Evolutionary conservation across 2,888 invertebrate species (phyloP).

Genomic region (Sinodicranocentrus sp.): DNA sequence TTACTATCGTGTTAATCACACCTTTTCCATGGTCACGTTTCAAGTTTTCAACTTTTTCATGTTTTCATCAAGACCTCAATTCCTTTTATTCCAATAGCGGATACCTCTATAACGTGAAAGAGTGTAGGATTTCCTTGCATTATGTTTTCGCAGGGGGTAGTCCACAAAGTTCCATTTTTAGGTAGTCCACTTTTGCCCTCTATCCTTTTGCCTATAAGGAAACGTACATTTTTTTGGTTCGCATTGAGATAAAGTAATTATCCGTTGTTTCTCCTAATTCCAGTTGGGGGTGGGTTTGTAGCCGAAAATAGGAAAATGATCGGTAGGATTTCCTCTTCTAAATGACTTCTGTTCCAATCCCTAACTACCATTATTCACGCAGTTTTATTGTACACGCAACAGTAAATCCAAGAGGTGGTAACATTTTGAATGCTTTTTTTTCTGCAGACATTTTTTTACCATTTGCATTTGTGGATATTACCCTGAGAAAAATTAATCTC

Average conservation of each 20-base stretch:
- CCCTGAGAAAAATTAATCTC: constrained; percentile 1
- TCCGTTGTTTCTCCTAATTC: constrained; percentile 13
- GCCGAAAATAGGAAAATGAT: constrained; percentile 63
- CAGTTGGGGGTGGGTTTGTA: not conserved
- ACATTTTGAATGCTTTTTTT: no score
- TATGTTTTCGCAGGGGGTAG: no score
- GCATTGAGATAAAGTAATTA: constrained; percentile 51
- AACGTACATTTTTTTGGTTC: not conserved
- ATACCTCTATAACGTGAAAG: no score
- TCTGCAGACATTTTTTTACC: no score
- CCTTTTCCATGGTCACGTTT: constrained; percentile 58
- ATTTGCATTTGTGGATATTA: no score
- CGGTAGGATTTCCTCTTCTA: constrained; percentile 61
- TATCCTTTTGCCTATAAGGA: not conserved
- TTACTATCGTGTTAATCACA: constrained; percentile 61
- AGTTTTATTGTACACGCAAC: constrained; percentile 35
- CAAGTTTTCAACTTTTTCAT: constrained; percentile 34
- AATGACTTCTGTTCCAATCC: constrained; percentile 50
- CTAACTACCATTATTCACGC: constrained; percentile 64
- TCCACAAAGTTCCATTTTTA: no score
- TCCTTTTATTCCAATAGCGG: constrained; percentile 16
- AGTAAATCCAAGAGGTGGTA: not conserved
- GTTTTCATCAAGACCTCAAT: not conserved
- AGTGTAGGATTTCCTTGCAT: no score
- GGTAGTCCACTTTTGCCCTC: not conserved